Evolutionary conservation across 2,797 vertebrate species (phyloP), one percentile per base, ranked within the genome.

Genomic region (Furcifer pardalis): DNA sequence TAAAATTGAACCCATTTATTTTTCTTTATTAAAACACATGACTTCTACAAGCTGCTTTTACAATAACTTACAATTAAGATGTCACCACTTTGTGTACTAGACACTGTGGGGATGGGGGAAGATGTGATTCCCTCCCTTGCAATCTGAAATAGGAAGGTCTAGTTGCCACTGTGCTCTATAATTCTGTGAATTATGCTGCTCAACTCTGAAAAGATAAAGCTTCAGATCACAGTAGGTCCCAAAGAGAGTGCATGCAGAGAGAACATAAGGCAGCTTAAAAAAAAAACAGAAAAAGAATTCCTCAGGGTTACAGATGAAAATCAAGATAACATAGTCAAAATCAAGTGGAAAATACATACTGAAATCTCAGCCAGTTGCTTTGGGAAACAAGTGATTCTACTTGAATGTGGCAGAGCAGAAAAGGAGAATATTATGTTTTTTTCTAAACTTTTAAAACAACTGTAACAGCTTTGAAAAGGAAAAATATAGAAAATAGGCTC

Each of bases 381-480:
- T 56, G 21, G 52, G 52, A 17, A 19, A 56, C 52, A 56, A 4
- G 12, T 56, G 17, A 76, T 62, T 49, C 63, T 69, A 12, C 35
- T 71, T 76, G 27, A 37, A 81, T 52, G 17, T 35, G 35, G 23
- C 49, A 77, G 72, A 1, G 9, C 68, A 77, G 65, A 46, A n/a
- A 59, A 12, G 12, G 27, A 76, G 52, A 49, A 77, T n/a, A 73
- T 40, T 42, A 30, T 7, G 15, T 15, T 30, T 68, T 68, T 59
- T 76, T 21, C 49, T 35, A 46, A 69, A 49, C n/a, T 40, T 66
- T 37, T 75, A 2, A 66, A 85, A 77, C 62, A 68, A 81, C 27
- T 40, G 49, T 23, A 59, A 77, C n/a, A 46, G 23, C 35, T 75
- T 76, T 85, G 25, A 90, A 85, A 71, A 69, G 25, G 10, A 49